Evolutionary conservation across 1,140 invertebrate genomes (phyloP), one percentile per base, ranked within the genome.

Genomic region (Rhagoletis zephyria): DNA sequence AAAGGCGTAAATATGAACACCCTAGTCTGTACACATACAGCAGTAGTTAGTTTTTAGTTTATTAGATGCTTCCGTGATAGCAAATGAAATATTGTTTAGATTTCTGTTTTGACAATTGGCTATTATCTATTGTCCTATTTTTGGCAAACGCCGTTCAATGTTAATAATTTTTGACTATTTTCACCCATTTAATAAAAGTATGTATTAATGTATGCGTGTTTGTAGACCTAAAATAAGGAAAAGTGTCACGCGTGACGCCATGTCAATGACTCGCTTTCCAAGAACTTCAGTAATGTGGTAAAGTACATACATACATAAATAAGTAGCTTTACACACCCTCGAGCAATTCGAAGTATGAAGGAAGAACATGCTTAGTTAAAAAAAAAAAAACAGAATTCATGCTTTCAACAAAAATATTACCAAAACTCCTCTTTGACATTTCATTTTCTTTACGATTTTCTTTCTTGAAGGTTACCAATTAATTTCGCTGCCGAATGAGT

Each of bases 11-110:
- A 30, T 30, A 30, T 30, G 30, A 30, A 30, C 30, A 30, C 30
- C 30, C 30, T 30, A 30, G 30, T 30, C 30, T 30, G 1, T 30
- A 30, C 30, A 0, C 30, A 30, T 30, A 30, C 30, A 30, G 30
- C 30, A 30, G 30, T 30, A 56, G 5, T 56, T 56, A 5, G 51
- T 56, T 56, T 56, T 56, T 56, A 56, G 51, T 56, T 56, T 56
- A 56, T 56, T 56, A 77, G 74, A 77, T 77, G 48, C 1, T n/a
- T 56, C 19, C 40, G 45, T 77, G 74, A 77, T 77, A 77, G 45
- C 16, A n/a, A 56, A 81, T 81, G 74, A 81, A 81, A 81, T 56
- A 81, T 81, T n/a, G 42, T 81, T 81, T 56, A 30, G 9, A 14
- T 51, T 56, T 81, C 16, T 81, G 45, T 56, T 81, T 59, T 30